Percentiles rank a stretch among this genome's conserved stretches.
These are phyloP conservation scores for Ctenomys sociabilis DNA, from an alignment of 2,113 vertebrate species.

Conservation along the genomic window DNA sequence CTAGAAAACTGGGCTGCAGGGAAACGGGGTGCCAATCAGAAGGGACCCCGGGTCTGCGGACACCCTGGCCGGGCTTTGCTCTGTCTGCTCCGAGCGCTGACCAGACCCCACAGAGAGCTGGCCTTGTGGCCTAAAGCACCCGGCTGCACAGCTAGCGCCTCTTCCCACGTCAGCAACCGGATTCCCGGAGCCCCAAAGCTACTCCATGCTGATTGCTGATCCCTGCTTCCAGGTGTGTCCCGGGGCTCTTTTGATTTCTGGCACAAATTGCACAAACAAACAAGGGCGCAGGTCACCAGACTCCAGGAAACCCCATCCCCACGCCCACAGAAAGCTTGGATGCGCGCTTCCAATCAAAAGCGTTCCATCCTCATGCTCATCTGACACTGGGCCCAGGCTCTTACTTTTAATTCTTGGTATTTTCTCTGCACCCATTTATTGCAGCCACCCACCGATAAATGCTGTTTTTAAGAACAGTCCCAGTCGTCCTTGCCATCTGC, in stretches of 20 bases:
- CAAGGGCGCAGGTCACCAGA: not conserved
- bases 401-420: not conserved
- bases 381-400: not conserved
- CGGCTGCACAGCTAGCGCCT: not conserved
- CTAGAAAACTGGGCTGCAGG: not conserved
- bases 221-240: not conserved
- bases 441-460: not conserved
- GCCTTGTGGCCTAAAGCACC: not conserved
- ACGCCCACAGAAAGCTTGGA: not conserved
- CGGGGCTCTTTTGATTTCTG: not conserved
- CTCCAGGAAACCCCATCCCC: not conserved
- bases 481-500: not conserved
- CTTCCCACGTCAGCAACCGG: not conserved
- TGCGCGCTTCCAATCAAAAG: too few species aligned
- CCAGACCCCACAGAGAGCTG: not conserved
- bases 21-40: not conserved
- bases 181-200: not conserved
- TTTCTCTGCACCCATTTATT: not conserved
- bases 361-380: not conserved
- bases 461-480: not conserved
- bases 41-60: not conserved
- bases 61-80: not conserved
- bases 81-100: not conserved
- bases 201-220: not conserved
- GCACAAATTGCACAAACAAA: not conserved